Evolutionary conservation across 2,113 vertebrate species (phyloP).

Genomic region (Forbesichthys agassizii): DNA sequence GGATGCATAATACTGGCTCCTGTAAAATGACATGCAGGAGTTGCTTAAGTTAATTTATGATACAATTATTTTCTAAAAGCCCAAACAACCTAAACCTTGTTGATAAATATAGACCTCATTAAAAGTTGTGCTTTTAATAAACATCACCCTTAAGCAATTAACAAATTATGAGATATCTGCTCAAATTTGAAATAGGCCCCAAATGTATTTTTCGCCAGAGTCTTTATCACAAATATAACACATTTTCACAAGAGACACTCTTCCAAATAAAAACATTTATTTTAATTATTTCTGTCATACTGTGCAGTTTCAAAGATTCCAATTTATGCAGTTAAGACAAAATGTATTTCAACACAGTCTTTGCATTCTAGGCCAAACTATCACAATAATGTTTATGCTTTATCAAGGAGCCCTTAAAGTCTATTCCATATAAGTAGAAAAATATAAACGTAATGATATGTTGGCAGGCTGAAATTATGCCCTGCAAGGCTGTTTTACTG

Average conservation of each 20-base stretch:
- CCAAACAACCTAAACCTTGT: conserved; percentile 66
- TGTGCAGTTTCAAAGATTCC: too few species aligned
- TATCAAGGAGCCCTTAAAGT: too few species aligned
- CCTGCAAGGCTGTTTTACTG: too few species aligned
- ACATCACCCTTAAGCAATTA: conserved; percentile 55
- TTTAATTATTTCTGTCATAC: conserved; percentile 36
- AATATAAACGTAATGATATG: too few species aligned
- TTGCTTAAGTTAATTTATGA: conserved; percentile 58
- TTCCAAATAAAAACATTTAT: conserved; percentile 21
- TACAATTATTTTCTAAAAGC: conserved; percentile 57
- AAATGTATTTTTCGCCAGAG: conserved; percentile 57
- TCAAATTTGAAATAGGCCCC: conserved; percentile 61
- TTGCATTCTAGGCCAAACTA: too few species aligned
- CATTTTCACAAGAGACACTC: too few species aligned
- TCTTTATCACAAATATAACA: background rate
- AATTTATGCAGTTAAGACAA: too few species aligned
- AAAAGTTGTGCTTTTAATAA: conserved; percentile 69
- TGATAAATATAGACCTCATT: conserved; percentile 64
- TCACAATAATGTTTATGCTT: too few species aligned
- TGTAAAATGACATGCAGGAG: conserved; percentile 52
- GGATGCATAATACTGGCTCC: conserved; percentile 14
- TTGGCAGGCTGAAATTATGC: too few species aligned
- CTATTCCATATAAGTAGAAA: too few species aligned
- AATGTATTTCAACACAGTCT: too few species aligned
- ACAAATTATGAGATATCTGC: conserved; percentile 67